Percentiles rank a stretch among this genome's conserved stretches.
phyloP scores from a whole-genome alignment of 2,797 vertebrate species.

The Lutjanus campechanus region DNA sequence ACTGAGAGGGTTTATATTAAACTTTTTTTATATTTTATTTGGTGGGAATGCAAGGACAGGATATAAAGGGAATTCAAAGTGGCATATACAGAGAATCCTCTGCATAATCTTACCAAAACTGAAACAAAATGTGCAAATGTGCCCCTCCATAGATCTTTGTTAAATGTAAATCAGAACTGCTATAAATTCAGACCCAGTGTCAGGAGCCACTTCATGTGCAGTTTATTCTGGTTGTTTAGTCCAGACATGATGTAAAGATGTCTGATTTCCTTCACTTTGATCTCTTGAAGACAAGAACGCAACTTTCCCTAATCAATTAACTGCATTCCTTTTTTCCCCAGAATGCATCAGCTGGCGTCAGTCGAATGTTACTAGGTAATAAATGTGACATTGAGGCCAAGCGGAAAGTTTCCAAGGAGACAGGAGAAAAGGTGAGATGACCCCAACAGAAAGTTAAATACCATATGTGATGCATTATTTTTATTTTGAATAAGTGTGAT shows the following conservation, averaged over 20 bases:
- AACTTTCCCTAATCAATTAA: constrained; percentile 34
- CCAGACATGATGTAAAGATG: background rate
- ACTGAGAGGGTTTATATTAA: background rate
- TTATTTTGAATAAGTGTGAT: background rate
- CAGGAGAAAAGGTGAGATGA: constrained; percentile 89
- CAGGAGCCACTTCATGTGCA: background rate
- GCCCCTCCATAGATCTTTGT: background rate
- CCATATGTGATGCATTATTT: background rate
- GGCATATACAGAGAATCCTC: background rate
- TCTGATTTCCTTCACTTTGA: background rate
- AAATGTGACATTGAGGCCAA: constrained; percentile 96
- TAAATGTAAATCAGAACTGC: background rate
- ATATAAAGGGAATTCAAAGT: background rate
- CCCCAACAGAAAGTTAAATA: background rate
- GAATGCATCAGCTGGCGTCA: constrained; percentile 94
- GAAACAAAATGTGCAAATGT: background rate
- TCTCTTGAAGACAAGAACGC: constrained; percentile 15
- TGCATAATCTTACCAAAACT: background rate
- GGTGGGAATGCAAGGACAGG: background rate
- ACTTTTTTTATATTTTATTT: background rate
- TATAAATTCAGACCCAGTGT: too few relatives aligned
- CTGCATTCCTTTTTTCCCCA: constrained; percentile 68
- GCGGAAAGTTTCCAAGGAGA: constrained; percentile 91
- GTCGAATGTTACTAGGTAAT: constrained; percentile 93
- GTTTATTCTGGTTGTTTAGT: constrained; percentile 3